Percentiles rank a stretch among this genome's conserved stretches.
These are phyloP conservation scores for Contarinia nasturtii DNA, from an alignment of 1,140 invertebrate genomes.

Conservation along the genomic window DNA sequence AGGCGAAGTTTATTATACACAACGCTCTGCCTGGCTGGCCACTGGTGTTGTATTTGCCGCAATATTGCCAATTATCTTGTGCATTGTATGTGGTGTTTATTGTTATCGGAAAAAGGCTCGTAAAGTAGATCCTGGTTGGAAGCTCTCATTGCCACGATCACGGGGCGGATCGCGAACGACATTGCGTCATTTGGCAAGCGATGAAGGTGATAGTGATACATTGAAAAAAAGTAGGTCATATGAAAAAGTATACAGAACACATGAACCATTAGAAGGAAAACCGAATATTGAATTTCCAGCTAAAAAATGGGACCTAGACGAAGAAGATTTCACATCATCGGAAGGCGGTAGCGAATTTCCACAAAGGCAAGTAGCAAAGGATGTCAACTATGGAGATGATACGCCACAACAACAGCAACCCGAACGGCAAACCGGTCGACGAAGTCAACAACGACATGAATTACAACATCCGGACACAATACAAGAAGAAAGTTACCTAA, in stretches of 20 bases:
- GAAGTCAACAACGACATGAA: conserved; percentile 24
- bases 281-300: conserved; percentile 59
- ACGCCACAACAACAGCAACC: conserved; percentile 12
- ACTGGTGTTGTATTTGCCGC: conserved; percentile 56
- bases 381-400: conserved; percentile 31
- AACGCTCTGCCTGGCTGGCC: conserved; percentile 36
- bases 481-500: conserved; percentile 17
- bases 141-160: conserved; percentile 20
- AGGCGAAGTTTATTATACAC: conserved; percentile 24
- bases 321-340: conserved; percentile 34
- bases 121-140: conserved; percentile 25
- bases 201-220: conserved; percentile 16
- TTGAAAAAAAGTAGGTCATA: conserved; percentile 45
- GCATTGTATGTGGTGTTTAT: conserved; percentile 46
- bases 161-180: conserved; percentile 33
- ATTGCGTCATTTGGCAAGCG: conserved; percentile 21
- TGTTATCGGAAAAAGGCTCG: conserved; percentile 35
- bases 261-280: conserved; percentile 57
- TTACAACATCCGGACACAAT: conserved; percentile 17
- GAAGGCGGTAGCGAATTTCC: conserved; percentile 32
- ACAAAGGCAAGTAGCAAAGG: conserved; percentile 32
- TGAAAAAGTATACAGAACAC: conserved; percentile 59
- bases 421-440: conserved; percentile 27
- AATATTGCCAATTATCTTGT: conserved; percentile 53
- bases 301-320: conserved; percentile 54